Conservation (phyloP, 1,140 invertebrate genomes). For the Bombus confusus region DNA sequence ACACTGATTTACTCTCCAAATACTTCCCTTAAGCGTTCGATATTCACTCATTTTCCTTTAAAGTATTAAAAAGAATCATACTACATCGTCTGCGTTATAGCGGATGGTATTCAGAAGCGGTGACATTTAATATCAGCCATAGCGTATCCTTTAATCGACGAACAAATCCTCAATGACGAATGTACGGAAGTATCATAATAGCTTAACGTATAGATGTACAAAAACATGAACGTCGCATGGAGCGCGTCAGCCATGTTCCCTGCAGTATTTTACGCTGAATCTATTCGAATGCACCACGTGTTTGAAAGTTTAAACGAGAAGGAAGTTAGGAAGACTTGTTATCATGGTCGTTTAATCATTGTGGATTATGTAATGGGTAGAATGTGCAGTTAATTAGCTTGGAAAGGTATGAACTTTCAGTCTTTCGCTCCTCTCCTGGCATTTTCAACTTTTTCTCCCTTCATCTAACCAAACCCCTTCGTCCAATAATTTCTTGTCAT, state of each 20-base stretch:
- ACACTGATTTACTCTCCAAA: too few species aligned
- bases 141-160: background rate
- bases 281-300: constrained; percentile 35
- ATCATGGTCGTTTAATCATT: constrained; percentile 48
- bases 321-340: constrained; percentile 48
- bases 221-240: background rate
- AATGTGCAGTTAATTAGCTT: constrained; percentile 47
- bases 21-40: too few species aligned
- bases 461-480: too few species aligned
- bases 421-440: background rate
- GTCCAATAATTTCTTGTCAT: background rate
- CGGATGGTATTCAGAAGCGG: too few species aligned
- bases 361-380: constrained; percentile 37
- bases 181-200: constrained; percentile 6
- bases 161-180: constrained; percentile 16
- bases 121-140: background rate
- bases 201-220: background rate
- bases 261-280: constrained; percentile 34
- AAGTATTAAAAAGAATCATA: too few species aligned
- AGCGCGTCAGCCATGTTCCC: background rate
- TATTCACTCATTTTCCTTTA: too few species aligned
- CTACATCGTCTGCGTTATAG: background rate
- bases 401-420: constrained; percentile 28
- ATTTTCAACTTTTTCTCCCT: constrained; percentile 41
- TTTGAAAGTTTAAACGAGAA: constrained; percentile 49